Evolutionary conservation across 2,113 vertebrate genomes (phyloP), one percentile per base, ranked within the genome.

Genomic region (Mesembrinibis cayennensis): DNA sequence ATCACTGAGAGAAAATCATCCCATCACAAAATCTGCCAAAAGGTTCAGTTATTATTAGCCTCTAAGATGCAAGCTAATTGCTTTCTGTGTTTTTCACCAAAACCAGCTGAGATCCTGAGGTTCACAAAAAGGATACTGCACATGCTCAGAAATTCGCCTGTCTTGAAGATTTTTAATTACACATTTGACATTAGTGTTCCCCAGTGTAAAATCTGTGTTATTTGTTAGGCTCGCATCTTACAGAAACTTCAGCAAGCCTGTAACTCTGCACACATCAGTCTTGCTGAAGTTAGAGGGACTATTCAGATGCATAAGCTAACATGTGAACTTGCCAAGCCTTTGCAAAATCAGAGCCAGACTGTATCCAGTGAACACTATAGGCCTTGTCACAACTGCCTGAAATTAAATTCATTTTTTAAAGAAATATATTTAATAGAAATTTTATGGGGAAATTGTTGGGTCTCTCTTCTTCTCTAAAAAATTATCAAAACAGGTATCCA

Each of bases 11-110:
- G 61, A 44, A 96, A 94, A 93, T 82, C 93, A 95, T 89, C 91
- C 70, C 81, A 93, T 77, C 94, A 92, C 89, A 94, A 84, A 95
- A 94, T 77, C 83, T 96, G 94, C 94, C 95, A 95, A 96, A 95
- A 95, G 62, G 89, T 95, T 95, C 87, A 52, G 89, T 91, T 94
- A 95, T 92, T 95, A 97, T 95, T 97, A 97, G 93, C 89, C 78
- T 87, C 89, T 84, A 89, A 91, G 91, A 94, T 80, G 73, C 91
- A 95, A 95, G 87, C 61, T 96, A 97, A 97, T 96, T 97, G 89
- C 91, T 95, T 95, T 95, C 86, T 91, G 30, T 69, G 40, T 80
- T 95, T 96, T 95, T 92, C 91, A 97, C 95, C 78, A 80, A 93
- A 97, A 96, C 80, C 93, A 97, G 96, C 91, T 95, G 94, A 97